These are phyloP conservation scores for Aphelinus atriplicis DNA, from an alignment of 1,140 invertebrate species.

Conservation along the genomic window DNA sequence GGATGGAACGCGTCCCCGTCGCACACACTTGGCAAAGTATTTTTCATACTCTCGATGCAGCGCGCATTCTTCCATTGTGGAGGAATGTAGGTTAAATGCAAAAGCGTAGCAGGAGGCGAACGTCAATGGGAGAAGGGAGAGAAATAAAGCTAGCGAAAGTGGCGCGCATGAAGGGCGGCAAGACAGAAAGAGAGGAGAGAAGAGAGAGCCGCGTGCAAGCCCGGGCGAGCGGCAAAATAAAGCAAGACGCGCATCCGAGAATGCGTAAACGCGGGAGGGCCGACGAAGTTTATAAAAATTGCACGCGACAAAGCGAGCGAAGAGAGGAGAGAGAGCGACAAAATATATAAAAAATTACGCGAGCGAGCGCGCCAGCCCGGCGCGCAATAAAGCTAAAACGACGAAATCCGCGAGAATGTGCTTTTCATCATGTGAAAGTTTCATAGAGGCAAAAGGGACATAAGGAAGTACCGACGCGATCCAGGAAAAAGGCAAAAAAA, in stretches of 20 bases:
- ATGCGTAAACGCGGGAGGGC: slow-evolving; percentile 6
- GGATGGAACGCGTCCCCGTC: too few relatives aligned
- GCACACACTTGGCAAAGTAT: slow-evolving; percentile 1
- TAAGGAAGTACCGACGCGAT: not conserved
- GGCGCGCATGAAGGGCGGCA: not conserved
- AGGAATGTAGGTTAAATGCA: slow-evolving; percentile 39
- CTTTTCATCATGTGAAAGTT: slow-evolving; percentile 32
- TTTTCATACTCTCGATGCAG: slow-evolving; percentile 10
- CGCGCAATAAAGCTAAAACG: slow-evolving; percentile 31
- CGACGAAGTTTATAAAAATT: slow-evolving; percentile 38
- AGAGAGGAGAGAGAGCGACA: slow-evolving; percentile 16
- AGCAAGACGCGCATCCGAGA: not conserved
- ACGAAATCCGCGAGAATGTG: slow-evolving; percentile 30
- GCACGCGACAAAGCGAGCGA: slow-evolving; percentile 12
- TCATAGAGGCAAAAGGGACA: not conserved
- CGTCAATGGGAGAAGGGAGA: too few relatives aligned
- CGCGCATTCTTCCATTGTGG: too few relatives aligned
- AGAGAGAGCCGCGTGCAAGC: not conserved
- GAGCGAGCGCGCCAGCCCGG: not conserved
- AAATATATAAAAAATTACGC: slow-evolving; percentile 16
- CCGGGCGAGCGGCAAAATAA: too few relatives aligned
- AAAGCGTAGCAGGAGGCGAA: not conserved
- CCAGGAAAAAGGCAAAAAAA: not conserved
- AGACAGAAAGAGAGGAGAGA: not conserved
- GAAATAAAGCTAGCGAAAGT: not conserved